A percentile compares a stretch with the other conserved stretches of the same genome.
These are phyloP conservation scores for Hypolimnas misippus DNA, from an alignment of 2,888 invertebrate genomes.

Conservation along the genomic window DNA sequence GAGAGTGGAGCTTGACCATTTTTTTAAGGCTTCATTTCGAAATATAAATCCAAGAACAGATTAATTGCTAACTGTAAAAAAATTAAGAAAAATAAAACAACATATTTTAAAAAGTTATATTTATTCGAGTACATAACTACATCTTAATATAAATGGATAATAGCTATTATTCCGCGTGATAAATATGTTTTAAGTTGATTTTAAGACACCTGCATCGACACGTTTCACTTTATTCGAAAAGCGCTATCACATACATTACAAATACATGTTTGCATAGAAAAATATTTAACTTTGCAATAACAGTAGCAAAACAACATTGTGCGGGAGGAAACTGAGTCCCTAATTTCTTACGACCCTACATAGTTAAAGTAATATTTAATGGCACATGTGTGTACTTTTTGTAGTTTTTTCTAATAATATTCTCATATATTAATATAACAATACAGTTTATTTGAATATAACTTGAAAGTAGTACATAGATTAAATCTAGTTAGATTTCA, in stretches of 20 bases:
- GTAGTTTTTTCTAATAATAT: conserved; percentile 40
- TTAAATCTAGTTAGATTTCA: conserved; percentile 37
- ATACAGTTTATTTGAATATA: conserved; percentile 6
- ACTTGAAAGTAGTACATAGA: conserved; percentile 20
- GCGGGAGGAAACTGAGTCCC: conserved; percentile 41
- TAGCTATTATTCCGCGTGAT: conserved; percentile 81
- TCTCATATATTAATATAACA: conserved; percentile 19
- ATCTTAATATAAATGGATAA: conserved; percentile 83
- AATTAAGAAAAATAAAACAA: conserved; percentile 49
- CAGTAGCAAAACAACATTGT: conserved; percentile 48
- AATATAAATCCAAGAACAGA: too few relatives aligned
- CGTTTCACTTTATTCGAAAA: conserved; percentile 63
- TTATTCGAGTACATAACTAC: conserved; percentile 85
- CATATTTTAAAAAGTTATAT: conserved; percentile 81
- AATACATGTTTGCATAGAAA: conserved; percentile 67
- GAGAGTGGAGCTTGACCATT: too few relatives aligned
- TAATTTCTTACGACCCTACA: conserved; percentile 32
- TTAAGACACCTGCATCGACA: conserved; percentile 70
- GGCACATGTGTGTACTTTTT: conserved; percentile 74
- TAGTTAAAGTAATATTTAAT: conserved; percentile 57
- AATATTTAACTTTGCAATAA: conserved; percentile 66
- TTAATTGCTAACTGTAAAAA: too few relatives aligned
- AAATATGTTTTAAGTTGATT: conserved; percentile 79
- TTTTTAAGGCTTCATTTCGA: too few relatives aligned
- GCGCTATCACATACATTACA: conserved; percentile 76